These are phyloP conservation scores for Lathamus discolor DNA, from an alignment of 2,113 vertebrate species.

Conservation along the genomic window DNA sequence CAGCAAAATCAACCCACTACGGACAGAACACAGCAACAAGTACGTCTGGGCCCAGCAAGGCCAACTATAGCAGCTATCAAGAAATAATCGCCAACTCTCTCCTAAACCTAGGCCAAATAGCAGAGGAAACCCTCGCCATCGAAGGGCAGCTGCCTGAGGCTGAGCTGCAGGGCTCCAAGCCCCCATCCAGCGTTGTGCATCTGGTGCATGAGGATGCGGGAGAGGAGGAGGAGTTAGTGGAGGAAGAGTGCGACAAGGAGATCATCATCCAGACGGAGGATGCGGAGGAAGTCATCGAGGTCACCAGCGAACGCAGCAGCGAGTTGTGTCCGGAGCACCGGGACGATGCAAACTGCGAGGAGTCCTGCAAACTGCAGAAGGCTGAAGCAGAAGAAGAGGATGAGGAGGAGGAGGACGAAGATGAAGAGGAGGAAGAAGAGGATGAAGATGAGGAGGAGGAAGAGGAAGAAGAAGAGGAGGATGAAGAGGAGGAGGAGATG, in stretches of 20 bases:
- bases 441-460: conserved; percentile 69
- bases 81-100: conserved; percentile 89
- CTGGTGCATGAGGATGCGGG: conserved; percentile 56
- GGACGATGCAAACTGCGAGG: neutral
- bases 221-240: conserved; percentile 68
- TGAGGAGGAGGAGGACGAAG: conserved; percentile 38
- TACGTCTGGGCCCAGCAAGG: conserved; percentile 60
- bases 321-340: conserved; percentile 56
- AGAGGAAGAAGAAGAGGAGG: conserved; percentile 66
- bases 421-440: conserved; percentile 66
- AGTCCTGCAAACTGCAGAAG: conserved; percentile 62
- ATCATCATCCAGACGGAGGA: conserved; percentile 77
- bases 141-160: conserved; percentile 61
- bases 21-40: conserved; percentile 44
- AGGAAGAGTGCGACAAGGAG: conserved; percentile 75
- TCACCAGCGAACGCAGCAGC: conserved; percentile 68
- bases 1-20: conserved; percentile 33
- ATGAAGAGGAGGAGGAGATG: conserved; percentile 71
- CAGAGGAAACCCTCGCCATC: conserved; percentile 69
- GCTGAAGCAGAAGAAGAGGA: conserved; percentile 69
- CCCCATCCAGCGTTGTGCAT: neutral
- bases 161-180: conserved; percentile 54
- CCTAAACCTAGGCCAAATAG: conserved; percentile 83
- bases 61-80: conserved; percentile 80
- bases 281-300: conserved; percentile 73